These are phyloP conservation scores for Cecropterus lyciades DNA, from an alignment of 1,140 invertebrate species.

Conservation along the genomic window DNA sequence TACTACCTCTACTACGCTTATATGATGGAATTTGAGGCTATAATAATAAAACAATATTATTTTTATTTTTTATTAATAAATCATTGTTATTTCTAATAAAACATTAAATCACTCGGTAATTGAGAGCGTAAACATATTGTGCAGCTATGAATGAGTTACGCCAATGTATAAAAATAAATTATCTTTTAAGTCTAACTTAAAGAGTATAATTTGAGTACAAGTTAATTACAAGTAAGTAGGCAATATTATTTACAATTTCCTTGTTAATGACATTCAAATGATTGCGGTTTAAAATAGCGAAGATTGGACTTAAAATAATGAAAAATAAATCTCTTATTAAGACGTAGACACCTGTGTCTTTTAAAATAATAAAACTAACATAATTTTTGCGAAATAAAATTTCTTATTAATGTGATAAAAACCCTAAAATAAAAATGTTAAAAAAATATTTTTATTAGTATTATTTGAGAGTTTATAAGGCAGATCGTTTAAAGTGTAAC, in stretches of 20 bases:
- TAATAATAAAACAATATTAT: no score
- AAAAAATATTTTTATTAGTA: neutral
- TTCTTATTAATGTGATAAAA: neutral
- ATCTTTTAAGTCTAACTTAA: slow-evolving; percentile 21
- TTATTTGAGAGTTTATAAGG: neutral
- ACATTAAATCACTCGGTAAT: no score
- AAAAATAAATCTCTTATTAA: neutral
- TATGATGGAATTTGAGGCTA: no score
- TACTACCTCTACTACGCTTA: no score
- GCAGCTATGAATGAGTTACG: neutral
- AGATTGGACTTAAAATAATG: slow-evolving; percentile 1
- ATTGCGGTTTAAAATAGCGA: neutral
- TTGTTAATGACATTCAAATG: neutral
- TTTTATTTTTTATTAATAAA: neutral
- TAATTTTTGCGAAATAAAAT: neutral
- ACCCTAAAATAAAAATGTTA: neutral
- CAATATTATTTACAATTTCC: slow-evolving; percentile 6
- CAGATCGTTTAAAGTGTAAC: no score
- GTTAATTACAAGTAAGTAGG: neutral
- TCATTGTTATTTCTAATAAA: no score
- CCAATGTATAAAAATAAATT: slow-evolving; percentile 4
- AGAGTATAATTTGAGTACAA: slow-evolving; percentile 5
- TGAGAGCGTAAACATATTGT: neutral
- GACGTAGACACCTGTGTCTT: slow-evolving; percentile 9
- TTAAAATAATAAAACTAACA: neutral